Percentiles rank a stretch among this genome's conserved stretches.
Conservation (phyloP, 2,113 vertebrate species). For the Genyomyrus donnyi region DNA sequence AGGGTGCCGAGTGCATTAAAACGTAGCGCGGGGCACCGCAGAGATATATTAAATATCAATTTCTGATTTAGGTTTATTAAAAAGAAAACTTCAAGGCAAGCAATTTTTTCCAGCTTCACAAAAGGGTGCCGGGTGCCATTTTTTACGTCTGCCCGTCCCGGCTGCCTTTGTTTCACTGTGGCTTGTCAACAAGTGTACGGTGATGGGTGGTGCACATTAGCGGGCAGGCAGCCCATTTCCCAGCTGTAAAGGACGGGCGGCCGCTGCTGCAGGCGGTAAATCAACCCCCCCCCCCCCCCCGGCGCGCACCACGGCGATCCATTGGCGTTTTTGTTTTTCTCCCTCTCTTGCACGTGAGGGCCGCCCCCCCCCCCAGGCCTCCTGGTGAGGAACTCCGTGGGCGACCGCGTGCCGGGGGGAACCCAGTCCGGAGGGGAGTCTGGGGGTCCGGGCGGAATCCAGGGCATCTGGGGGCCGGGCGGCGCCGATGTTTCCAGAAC, state of each 20-base stretch:
- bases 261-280: conserved; percentile 14
- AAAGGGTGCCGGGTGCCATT: conserved; percentile 27
- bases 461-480: not conserved
- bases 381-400: not conserved
- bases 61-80: conserved; percentile 51
- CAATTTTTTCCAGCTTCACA: conserved; percentile 36
- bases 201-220: conserved; percentile 28
- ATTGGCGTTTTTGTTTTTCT: not conserved
- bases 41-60: conserved; percentile 44
- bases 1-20: conserved; percentile 43
- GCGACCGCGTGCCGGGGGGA: not conserved
- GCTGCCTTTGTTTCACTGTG: conserved; percentile 15
- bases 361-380: not conserved
- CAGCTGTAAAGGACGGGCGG: conserved; percentile 20
- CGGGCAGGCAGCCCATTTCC: conserved; percentile 22
- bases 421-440: not conserved
- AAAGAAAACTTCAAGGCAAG: conserved; percentile 47
- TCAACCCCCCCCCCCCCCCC: not conserved
- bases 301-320: not conserved
- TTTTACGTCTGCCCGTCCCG: conserved; percentile 14
- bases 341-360: not conserved
- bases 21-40: conserved; percentile 22
- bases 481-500: not conserved
- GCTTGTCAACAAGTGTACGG: conserved; percentile 24
- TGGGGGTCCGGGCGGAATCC: not conserved